phyloP scores from a whole-genome alignment of 1,140 invertebrate species.

The Eueides isabella region DNA sequence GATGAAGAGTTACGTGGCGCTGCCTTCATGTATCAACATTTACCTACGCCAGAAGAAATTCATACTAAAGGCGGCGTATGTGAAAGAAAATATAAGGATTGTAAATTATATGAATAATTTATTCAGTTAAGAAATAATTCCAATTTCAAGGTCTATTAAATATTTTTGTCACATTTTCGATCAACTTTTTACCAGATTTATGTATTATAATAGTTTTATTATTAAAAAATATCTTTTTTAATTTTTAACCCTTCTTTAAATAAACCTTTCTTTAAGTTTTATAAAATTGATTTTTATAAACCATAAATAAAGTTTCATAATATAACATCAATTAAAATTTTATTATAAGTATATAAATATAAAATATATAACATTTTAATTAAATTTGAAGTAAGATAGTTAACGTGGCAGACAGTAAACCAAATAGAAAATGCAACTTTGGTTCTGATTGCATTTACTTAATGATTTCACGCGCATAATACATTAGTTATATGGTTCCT shows the following conservation, averaged over 20 bases:
- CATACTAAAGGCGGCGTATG: conserved; percentile 84
- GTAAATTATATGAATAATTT: conserved; percentile 65
- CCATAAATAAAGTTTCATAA: too few species aligned
- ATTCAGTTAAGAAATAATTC: neutral
- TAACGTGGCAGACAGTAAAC: too few species aligned
- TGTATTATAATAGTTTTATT: neutral
- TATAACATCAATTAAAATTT: too few species aligned
- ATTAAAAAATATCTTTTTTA: neutral
- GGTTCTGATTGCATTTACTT: neutral
- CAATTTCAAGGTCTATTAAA: neutral
- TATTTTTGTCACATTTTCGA: neutral
- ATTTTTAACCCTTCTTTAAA: too few species aligned
- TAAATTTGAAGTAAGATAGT: too few species aligned
- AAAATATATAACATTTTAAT: too few species aligned
- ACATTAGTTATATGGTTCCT: neutral
- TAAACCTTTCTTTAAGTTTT: too few species aligned
- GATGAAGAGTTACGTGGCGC: conserved; percentile 51
- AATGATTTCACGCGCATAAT: neutral
- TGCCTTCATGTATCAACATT: conserved; percentile 81
- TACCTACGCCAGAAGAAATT: conserved; percentile 86
- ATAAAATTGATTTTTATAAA: too few species aligned
- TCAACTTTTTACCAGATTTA: neutral
- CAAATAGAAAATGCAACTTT: neutral
- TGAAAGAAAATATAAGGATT: conserved; percentile 84
- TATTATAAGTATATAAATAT: too few species aligned